phyloP scores from a whole-genome alignment of 1,140 invertebrate species.

The Eupeodes corollae region DNA sequence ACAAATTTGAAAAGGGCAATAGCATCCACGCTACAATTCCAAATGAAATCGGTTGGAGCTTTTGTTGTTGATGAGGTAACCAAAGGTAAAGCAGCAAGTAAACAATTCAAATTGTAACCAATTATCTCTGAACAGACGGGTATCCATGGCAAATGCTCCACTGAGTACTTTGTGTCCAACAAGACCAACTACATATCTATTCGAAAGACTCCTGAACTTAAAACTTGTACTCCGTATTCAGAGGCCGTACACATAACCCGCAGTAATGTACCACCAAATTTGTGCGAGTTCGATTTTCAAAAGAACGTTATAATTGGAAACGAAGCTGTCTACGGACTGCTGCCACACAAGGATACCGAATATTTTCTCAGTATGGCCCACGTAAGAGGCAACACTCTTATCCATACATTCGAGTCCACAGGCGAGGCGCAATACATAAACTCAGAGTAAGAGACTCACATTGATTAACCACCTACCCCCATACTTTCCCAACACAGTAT shows the following conservation, averaged over 20 bases:
- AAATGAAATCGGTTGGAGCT: conserved; percentile 37
- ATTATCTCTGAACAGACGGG: conserved; percentile 17
- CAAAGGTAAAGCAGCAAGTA: neutral
- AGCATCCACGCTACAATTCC: conserved; percentile 47
- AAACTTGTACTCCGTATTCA: conserved; percentile 24
- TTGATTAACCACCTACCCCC: too few species aligned
- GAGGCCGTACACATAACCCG: conserved; percentile 29
- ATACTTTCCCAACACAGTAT: neutral
- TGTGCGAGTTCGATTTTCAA: conserved; percentile 32
- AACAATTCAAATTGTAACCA: neutral
- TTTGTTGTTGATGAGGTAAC: conserved; percentile 42
- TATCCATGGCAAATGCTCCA: conserved; percentile 31
- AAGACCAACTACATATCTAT: conserved; percentile 33
- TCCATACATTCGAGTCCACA: conserved; percentile 35
- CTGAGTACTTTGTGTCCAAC: conserved; percentile 35
- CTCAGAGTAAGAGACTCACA: conserved; percentile 20
- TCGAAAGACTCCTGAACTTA: conserved; percentile 32
- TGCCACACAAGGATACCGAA: conserved; percentile 28
- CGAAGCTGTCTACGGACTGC: conserved; percentile 29
- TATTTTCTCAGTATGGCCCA: conserved; percentile 32
- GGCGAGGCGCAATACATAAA: conserved; percentile 33
- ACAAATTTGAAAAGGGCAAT: conserved; percentile 56
- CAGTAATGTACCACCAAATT: conserved; percentile 33
- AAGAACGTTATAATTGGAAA: conserved; percentile 36
- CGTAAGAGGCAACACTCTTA: conserved; percentile 30